Conservation (phyloP, 2,797 vertebrate genomes). For the Poeciliopsis paucimaculata region DNA sequence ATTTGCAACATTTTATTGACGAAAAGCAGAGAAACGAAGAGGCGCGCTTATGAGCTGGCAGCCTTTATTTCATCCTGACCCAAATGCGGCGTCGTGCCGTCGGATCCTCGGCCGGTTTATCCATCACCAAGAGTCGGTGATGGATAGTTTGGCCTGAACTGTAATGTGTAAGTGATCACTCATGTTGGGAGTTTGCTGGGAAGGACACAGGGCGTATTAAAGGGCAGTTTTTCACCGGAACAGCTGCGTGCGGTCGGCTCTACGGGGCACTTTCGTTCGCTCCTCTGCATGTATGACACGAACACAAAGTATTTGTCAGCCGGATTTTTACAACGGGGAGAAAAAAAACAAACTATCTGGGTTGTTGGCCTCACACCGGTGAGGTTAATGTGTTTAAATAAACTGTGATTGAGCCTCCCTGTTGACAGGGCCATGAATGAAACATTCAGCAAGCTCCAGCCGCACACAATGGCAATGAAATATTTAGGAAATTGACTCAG, state of each 20-base stretch:
- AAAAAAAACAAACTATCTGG: constrained; percentile 17
- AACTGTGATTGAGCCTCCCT: constrained; percentile 34
- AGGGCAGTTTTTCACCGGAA: constrained; percentile 27
- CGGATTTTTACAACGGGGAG: constrained; percentile 6
- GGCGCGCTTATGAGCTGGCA: not conserved
- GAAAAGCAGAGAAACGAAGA: constrained; percentile 1
- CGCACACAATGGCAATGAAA: not conserved
- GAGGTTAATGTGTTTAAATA: constrained; percentile 66
- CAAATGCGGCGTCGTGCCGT: not conserved
- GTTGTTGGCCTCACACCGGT: not conserved
- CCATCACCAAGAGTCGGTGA: constrained; percentile 27
- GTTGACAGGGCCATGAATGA: constrained; percentile 12
- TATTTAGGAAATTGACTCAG: not conserved
- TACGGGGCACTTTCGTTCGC: constrained; percentile 35
- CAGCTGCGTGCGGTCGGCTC: constrained; percentile 12
- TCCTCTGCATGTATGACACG: constrained; percentile 40
- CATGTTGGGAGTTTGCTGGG: constrained; percentile 30
- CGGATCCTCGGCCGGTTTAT: constrained; percentile 30
- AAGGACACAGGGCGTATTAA: constrained; percentile 44
- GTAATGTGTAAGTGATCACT: constrained; percentile 46
- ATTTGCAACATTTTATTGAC: constrained; percentile 30
- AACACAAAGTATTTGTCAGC: constrained; percentile 37
- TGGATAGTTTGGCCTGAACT: constrained; percentile 40
- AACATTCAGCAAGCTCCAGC: constrained; percentile 13
- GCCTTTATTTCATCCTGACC: constrained; percentile 3